Percentiles rank a stretch among this genome's conserved stretches.
Conservation (phyloP, 1,140 invertebrate genomes). For the Drosophila seguyi region DNA sequence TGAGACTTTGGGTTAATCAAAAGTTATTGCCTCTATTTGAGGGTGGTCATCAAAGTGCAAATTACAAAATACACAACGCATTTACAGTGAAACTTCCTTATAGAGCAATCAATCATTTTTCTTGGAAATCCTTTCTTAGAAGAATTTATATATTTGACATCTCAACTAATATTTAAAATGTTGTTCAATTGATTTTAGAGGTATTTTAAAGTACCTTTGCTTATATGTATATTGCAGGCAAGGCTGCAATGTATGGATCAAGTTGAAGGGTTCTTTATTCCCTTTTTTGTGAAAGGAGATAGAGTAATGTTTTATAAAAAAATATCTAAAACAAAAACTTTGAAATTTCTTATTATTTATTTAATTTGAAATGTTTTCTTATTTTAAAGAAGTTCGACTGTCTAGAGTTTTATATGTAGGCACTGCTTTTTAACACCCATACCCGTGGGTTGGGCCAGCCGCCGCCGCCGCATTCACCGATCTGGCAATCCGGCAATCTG, state of each 20-base stretch:
- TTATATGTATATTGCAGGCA: not conserved
- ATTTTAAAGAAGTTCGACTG: not conserved
- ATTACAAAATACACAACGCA: slow-evolving; percentile 48
- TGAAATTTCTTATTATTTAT: too few relatives aligned
- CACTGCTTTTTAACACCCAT: slow-evolving; percentile 68
- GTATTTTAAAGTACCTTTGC: not conserved
- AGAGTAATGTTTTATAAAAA: not conserved
- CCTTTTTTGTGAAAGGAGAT: too few relatives aligned
- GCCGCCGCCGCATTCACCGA: not conserved
- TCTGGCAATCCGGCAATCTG: slow-evolving; percentile 46
- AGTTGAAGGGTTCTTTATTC: not conserved
- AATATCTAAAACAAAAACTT: too few relatives aligned
- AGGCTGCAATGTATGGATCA: too few relatives aligned
- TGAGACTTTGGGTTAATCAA: slow-evolving; percentile 26
- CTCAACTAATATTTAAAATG: not conserved
- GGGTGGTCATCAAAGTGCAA: slow-evolving; percentile 69
- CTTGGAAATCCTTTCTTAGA: not conserved
- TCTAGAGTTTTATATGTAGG: slow-evolving; percentile 14
- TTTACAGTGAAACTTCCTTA: slow-evolving; percentile 9
- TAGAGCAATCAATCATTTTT: not conserved
- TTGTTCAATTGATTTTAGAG: not conserved
- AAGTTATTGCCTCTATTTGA: slow-evolving; percentile 42
- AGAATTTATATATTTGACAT: not conserved
- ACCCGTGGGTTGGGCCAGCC: slow-evolving; percentile 63
- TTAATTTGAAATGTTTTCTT: too few relatives aligned